Evolutionary conservation across 2,113 vertebrate species (phyloP), one percentile per base, ranked within the genome.

Genomic region (Athene noctua): DNA sequence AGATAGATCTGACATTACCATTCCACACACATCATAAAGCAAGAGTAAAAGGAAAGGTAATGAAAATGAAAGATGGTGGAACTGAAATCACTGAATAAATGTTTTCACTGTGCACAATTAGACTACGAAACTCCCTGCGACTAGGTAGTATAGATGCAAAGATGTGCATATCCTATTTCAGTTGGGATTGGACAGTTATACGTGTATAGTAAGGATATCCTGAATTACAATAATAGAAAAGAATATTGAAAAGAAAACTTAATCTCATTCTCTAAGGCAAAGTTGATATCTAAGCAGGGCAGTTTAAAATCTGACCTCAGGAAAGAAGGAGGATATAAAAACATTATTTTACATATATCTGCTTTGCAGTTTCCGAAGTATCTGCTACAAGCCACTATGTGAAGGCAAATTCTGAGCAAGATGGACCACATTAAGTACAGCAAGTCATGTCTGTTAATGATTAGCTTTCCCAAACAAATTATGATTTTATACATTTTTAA

Each of bases 401-500:
- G 36, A 82, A 81, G 36, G 22, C 34, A 80, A 88, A 65, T 72
- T 70, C 40, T 70, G 30, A 80, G 34, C 21, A 58, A 63, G 72
- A 54, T 9, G 27, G 47, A 78, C 27, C 16, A 10, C 4, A 13
- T n/a, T 70, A 47, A 80, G 73, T 27, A 22, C 15, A 77, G 71
- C 42, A 86, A 73, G 77, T 85, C 23, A 23, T 5, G 10, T 7
- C n/a, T 72, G 63, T 38, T 67, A 75, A 82, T 51, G 22, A 73
- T 82, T 70, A 73, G 49, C n/a, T 90, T 82, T 73, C 89, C 71
- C 81, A 70, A 92, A 75, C 36, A 87, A 81, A 92, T 40, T 20
- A 62, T 20, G 5, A 17, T 95, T 96, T 95, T 82, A 95, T 92
- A 51, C 77, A 91, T 94, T 95, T 97, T 95, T 94, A 92, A 96